Evolutionary conservation across 1,140 invertebrate species (phyloP).

Genomic region (Drosophila ogumai): DNA sequence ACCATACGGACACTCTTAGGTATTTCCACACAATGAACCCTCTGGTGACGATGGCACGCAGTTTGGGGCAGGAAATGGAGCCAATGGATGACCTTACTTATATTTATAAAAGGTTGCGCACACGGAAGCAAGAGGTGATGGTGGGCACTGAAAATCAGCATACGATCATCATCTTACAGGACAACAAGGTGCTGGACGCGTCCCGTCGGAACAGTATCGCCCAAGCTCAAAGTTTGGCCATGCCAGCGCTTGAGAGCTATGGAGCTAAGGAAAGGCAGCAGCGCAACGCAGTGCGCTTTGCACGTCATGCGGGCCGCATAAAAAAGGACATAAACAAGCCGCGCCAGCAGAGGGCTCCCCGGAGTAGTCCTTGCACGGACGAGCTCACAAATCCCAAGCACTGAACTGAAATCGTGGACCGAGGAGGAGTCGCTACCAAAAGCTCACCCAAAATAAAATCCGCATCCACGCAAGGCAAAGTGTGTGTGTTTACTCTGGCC

Average conservation of each 20-base stretch:
- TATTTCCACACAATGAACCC: constrained; percentile 21
- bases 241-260: constrained; percentile 16
- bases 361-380: constrained; percentile 70
- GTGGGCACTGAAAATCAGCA: constrained; percentile 44
- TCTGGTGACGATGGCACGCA: constrained; percentile 26
- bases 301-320: constrained; percentile 62
- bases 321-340: constrained; percentile 72
- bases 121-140: constrained; percentile 28
- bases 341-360: constrained; percentile 1
- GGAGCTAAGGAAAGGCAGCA: constrained; percentile 3
- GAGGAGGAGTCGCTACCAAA: constrained; percentile 29
- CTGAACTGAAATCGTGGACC: constrained; percentile 55
- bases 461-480: constrained; percentile 69
- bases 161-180: constrained; percentile 46
- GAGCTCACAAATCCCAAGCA: constrained; percentile 63
- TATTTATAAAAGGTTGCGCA: constrained; percentile 48
- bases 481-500: constrained; percentile 53
- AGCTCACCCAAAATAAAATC: constrained; percentile 66
- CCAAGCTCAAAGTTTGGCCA: not conserved
- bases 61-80: constrained; percentile 26
- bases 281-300: constrained; percentile 50
- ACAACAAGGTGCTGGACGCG: constrained; percentile 10
- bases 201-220: constrained; percentile 15
- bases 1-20: not conserved
- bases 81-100: constrained; percentile 32